Conservation (phyloP, 1,140 invertebrate species). For the Calephelis nemesis region DNA sequence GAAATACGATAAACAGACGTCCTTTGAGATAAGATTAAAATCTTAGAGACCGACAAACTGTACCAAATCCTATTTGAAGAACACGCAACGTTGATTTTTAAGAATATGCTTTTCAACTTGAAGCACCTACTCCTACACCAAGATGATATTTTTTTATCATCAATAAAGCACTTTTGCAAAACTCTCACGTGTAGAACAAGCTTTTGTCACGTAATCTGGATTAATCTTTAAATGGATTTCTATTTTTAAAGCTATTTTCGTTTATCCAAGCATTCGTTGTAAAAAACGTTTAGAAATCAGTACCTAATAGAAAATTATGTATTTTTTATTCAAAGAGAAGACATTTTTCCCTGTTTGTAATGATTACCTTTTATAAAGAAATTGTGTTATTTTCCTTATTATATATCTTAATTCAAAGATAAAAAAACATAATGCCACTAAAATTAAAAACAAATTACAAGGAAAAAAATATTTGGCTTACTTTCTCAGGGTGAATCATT, state of each 20-base stretch:
- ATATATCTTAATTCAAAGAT: too few species aligned
- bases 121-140: conserved; percentile 62
- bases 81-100: conserved; percentile 71
- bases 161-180: conserved; percentile 51
- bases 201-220: conserved; percentile 47
- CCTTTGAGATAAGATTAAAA: conserved; percentile 65
- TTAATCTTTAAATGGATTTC: conserved; percentile 32
- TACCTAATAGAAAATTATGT: too few species aligned
- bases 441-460: too few species aligned
- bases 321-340: too few species aligned
- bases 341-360: too few species aligned
- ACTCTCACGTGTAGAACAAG: conserved; percentile 43
- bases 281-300: conserved; percentile 6
- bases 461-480: too few species aligned
- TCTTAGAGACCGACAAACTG: conserved; percentile 53
- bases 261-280: background rate
- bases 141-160: conserved; percentile 57
- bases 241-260: conserved; percentile 12
- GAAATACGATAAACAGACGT: conserved; percentile 54
- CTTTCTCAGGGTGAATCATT: too few species aligned
- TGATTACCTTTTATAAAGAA: too few species aligned
- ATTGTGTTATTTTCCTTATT: too few species aligned
- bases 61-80: conserved; percentile 70
- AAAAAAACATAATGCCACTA: too few species aligned
- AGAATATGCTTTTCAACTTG: conserved; percentile 50